Evolutionary conservation across 2,888 invertebrate genomes (phyloP), one percentile per base, ranked within the genome.

Genomic region (Trichopoda pennipes): DNA sequence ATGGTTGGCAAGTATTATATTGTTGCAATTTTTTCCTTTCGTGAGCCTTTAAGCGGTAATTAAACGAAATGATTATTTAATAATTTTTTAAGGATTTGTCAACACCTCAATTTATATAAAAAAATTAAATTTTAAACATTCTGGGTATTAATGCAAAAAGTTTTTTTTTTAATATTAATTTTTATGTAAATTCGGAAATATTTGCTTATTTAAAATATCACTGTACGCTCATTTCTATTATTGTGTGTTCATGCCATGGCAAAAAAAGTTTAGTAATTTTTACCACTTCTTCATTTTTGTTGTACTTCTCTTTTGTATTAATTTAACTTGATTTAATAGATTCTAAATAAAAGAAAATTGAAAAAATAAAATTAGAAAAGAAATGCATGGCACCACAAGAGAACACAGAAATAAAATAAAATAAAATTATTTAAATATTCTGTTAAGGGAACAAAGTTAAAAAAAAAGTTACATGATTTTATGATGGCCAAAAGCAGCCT

Each of bases 261-360:
- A 21, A 51, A 32, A 42, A 21, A 21, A 8, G 3, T 35, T 9
- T 38, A 42, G 21, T n/a, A 28, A n/a, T n/a, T 28, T 28, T 28
- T 28, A 28, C 8, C 8, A 2, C 8, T 51, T 66, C 19, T 49
- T 61, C 47, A 12, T 12, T 38, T 38, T 38, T 35, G n/a, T n/a
- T n/a, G n/a, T n/a, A n/a, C n/a, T 35, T 12, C 12, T 38, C 12
- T 12, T 58, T 51, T 28, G 64, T 55, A 61, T 79, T 68, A 73
- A 73, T 66, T 68, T 68, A 73, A 73, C 47, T 68, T 68, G 61
- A 73, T 73, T 79, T 73, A 66, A 38, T 42, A 38, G 19, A 32
- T 38, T 44, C 35, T 60, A 47, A 14, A 23, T 21, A 55, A 64
- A 56, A 28, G 0, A 19, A 55, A 64, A 66, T 61, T 53, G 51